Evolutionary conservation across 2,888 invertebrate genomes (phyloP), one percentile per base, ranked within the genome.

Genomic region (Amphipyra tragopoginis): DNA sequence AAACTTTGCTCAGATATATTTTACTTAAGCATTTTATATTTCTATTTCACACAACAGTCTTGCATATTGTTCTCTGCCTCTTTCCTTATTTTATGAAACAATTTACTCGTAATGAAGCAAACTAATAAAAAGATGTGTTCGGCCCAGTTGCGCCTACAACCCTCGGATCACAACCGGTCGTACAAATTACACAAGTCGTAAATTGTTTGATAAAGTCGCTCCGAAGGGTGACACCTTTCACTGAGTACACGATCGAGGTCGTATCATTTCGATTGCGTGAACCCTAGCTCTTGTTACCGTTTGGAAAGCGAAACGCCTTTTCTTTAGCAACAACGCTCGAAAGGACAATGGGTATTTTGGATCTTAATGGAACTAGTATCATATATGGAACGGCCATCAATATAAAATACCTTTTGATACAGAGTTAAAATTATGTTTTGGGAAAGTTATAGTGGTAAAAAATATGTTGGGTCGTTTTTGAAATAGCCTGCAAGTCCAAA

Each of bases 201-300:
- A 77, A 76, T 63, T 54, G 56, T 59, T 74, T 59, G 59, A 60
- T 64, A 59, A 61, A 66, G 48, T 50, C 54, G 54, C 65, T 53
- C 48, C 59, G 72, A 72, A 76, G 72, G 79, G 77, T 65, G 72
- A 72, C 79, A 76, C 73, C 77, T 77, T 76, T 77, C 77, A 73
- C 77, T 56, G 44, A 15, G 48, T 59, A 39, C 54, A 43, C 61
- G 33, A 65, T 44, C 51, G 70, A 79, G 73, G 77, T 73, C 70
- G 58, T 66, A 62, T 70, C 47, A 73, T 63, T 76, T 62, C 48
- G 76, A 69, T 72, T 56, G 62, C 69, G 61, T 39, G 52, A 71
- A 75, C 72, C 54, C 57, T 62, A 58, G 58, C 40, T 70, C 47
- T 21, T 52, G 61, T 78, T 70, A 49, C 77, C 34, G 38, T 50